Evolutionary conservation across 2,797 vertebrate species (phyloP).

Genomic region (Gallinago stenura): DNA sequence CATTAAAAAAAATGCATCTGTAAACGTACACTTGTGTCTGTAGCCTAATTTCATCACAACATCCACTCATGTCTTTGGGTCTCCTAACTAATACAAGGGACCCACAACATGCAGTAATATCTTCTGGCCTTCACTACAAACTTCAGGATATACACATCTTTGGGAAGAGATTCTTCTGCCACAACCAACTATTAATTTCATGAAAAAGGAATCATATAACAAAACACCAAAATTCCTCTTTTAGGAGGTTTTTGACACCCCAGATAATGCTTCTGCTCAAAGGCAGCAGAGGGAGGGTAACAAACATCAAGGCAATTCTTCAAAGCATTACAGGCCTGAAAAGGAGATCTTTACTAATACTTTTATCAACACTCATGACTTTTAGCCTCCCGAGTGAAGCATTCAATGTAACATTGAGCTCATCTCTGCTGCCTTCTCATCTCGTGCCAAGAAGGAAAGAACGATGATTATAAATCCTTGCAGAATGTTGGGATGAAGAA

Average conservation of each 20-base stretch:
- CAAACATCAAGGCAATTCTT: not conserved
- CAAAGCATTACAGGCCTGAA: not conserved
- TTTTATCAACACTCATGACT: conserved; percentile 3
- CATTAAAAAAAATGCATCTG: not conserved
- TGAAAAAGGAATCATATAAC: not conserved
- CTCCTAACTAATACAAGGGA: not conserved
- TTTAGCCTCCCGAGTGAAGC: not conserved
- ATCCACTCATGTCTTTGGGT: not conserved
- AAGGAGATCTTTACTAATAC: not conserved
- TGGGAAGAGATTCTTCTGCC: not conserved
- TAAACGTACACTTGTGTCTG: not conserved
- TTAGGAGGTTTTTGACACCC: not conserved
- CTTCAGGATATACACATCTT: not conserved
- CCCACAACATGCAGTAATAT: rapidly evolving
- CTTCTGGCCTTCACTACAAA: not conserved
- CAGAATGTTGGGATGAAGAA: not conserved
- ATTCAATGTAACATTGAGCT: not conserved
- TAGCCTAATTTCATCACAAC: not conserved
- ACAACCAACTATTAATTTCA: not conserved
- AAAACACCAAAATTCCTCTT: not conserved
- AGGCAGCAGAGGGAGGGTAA: not conserved
- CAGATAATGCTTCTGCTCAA: not conserved
- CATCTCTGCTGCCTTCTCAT: conserved; percentile 5
- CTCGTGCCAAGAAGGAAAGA: conserved; percentile 18
- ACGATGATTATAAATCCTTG: not conserved